Percentiles rank a stretch among this genome's conserved stretches.
These are phyloP conservation scores for Onychomys torridus DNA, from an alignment of 2,797 vertebrate species.

Conservation along the genomic window DNA sequence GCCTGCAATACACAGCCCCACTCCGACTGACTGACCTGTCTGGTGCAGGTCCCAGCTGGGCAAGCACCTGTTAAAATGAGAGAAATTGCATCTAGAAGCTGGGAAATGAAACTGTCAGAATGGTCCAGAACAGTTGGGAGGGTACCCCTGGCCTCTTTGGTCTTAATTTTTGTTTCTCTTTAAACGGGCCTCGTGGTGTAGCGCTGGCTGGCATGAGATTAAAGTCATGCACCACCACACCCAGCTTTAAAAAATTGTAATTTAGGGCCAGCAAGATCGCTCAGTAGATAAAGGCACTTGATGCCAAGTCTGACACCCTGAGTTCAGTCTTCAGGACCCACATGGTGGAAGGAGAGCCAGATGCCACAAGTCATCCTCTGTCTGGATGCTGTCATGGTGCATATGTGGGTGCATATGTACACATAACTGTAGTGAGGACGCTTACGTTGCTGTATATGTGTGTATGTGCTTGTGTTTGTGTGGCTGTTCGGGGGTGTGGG, in stretches of 20 bases:
- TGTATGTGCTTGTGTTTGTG: neutral
- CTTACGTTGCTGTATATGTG: neutral
- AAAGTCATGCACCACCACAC: neutral
- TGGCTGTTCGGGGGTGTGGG: neutral
- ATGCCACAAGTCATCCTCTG: neutral
- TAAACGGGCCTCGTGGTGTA: neutral
- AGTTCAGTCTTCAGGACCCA: neutral
- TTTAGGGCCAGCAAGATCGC: neutral
- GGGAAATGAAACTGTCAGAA: constrained; percentile 44
- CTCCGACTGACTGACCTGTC: neutral
- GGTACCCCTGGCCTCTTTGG: constrained; percentile 18
- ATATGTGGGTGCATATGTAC: neutral
- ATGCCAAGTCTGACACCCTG: neutral
- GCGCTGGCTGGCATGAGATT: neutral
- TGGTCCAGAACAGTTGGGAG: neutral
- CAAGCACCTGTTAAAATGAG: constrained; percentile 3
- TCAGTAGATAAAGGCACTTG: neutral
- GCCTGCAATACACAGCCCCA: accelerated
- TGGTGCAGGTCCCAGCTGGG: neutral
- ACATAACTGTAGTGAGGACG: neutral
- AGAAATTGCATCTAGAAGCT: neutral
- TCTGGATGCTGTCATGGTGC: neutral
- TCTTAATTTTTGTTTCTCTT: constrained; percentile 39
- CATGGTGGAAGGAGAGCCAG: neutral
- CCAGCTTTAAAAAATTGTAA: neutral